A percentile compares a stretch with the other conserved stretches of the same genome.
Evolutionary conservation across 2,797 vertebrate genomes (phyloP).

Genomic region (Holocentrus rufus): DNA sequence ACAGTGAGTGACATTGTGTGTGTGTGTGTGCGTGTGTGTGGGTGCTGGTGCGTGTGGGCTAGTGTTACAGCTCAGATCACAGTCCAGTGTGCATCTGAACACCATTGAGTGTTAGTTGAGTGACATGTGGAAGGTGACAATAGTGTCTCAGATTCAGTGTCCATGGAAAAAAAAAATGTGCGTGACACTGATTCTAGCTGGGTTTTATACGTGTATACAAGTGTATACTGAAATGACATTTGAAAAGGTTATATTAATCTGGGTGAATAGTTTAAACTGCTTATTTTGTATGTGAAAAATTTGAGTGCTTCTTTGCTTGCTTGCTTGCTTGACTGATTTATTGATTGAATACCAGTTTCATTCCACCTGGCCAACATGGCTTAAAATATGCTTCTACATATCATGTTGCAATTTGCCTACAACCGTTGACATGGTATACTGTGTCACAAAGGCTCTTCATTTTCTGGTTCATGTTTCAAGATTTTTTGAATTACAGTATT

Average conservation of each 20-base stretch:
- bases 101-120: constrained; percentile 66
- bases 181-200: constrained; percentile 59
- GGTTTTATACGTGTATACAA: constrained; percentile 36
- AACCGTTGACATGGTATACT: too few relatives aligned
- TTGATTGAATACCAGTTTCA: constrained; percentile 4
- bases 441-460: too few relatives aligned
- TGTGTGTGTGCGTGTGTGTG: constrained; percentile 39
- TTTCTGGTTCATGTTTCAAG: too few relatives aligned
- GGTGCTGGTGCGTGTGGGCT: constrained; percentile 52
- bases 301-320: neutral
- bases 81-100: constrained; percentile 71
- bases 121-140: constrained; percentile 66
- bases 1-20: constrained; percentile 44
- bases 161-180: constrained; percentile 56
- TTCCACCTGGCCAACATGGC: too few relatives aligned
- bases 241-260: neutral
- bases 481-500: too few relatives aligned
- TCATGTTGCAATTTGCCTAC: too few relatives aligned
- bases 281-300: constrained; percentile 20
- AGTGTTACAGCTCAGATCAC: constrained; percentile 69
- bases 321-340: constrained; percentile 28
- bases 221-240: neutral
- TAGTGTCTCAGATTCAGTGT: constrained; percentile 52
- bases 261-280: neutral
- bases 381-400: too few relatives aligned